phyloP scores from a whole-genome alignment of 1,140 invertebrate genomes.

The Centruroides sculpturatus region DNA sequence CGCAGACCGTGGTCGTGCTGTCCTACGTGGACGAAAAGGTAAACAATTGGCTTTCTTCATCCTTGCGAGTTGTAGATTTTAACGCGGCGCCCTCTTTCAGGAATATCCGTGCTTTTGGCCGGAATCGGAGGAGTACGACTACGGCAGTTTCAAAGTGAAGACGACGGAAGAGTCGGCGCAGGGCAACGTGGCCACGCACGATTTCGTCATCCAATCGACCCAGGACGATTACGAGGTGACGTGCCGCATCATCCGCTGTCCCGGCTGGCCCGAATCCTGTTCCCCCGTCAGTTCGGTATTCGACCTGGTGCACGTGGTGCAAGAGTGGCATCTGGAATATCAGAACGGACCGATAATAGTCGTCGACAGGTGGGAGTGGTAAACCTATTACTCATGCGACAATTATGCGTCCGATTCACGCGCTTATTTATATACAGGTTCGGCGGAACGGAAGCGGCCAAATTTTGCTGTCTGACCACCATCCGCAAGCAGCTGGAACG shows the following conservation, averaged over 20 bases:
- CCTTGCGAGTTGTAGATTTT: too few species aligned
- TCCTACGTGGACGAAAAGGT: constrained; percentile 24
- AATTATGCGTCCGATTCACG: not conserved
- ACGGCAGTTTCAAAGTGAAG: constrained; percentile 67
- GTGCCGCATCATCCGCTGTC: constrained; percentile 72
- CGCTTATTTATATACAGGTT: constrained; percentile 35
- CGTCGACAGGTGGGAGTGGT: constrained; percentile 62
- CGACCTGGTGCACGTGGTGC: constrained; percentile 47
- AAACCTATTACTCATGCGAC: not conserved
- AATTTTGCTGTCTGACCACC: constrained; percentile 62
- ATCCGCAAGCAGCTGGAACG: constrained; percentile 56
- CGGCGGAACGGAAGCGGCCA: constrained; percentile 69
- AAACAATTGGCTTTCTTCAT: not conserved
- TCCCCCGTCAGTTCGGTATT: constrained; percentile 44
- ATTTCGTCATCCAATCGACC: constrained; percentile 34
- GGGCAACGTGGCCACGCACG: constrained; percentile 23
- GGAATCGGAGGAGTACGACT: constrained; percentile 52
- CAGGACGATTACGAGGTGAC: constrained; percentile 86
- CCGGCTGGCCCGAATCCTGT: constrained; percentile 55
- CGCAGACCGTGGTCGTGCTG: constrained; percentile 73
- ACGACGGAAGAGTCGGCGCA: constrained; percentile 38
- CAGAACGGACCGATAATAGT: constrained; percentile 84
- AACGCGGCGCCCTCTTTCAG: constrained; percentile 25
- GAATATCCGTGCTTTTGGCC: constrained; percentile 76
- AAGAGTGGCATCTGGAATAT: constrained; percentile 64